These are phyloP conservation scores for Cephus rjabovi DNA, from an alignment of 2,888 invertebrate species.

Conservation along the genomic window DNA sequence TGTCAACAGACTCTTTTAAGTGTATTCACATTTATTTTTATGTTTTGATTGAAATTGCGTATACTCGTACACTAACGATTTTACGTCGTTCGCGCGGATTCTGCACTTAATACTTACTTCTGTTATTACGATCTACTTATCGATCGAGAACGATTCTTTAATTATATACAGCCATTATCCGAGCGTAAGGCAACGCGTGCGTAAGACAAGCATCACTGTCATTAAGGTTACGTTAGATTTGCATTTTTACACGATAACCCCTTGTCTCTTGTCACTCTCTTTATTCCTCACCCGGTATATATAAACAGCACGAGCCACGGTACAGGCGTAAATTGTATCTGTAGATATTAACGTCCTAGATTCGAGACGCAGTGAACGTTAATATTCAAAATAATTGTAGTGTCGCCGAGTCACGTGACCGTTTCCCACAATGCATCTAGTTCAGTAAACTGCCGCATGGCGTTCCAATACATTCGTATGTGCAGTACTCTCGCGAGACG, in stretches of 20 bases:
- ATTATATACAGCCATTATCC: not conserved
- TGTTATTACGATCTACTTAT: not conserved
- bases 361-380: not conserved
- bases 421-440: not conserved
- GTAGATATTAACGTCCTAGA: not conserved
- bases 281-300: not conserved
- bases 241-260: not conserved
- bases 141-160: not conserved
- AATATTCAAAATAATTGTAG: not conserved
- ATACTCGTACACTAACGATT: not conserved
- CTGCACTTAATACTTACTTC: not conserved
- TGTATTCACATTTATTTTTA: not conserved
- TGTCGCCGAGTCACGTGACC: too few relatives aligned
- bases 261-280: not conserved
- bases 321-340: not conserved
- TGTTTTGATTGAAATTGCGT: not conserved
- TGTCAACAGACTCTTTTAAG: not conserved
- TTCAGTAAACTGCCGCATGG: not conserved
- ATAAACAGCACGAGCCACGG: not conserved
- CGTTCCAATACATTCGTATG: not conserved
- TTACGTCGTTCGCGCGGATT: not conserved
- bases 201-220: not conserved
- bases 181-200: not conserved
- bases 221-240: not conserved
- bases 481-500: not conserved